Evolutionary conservation across 1,140 invertebrate species (phyloP).

Genomic region (Leptinotarsa defecta): DNA sequence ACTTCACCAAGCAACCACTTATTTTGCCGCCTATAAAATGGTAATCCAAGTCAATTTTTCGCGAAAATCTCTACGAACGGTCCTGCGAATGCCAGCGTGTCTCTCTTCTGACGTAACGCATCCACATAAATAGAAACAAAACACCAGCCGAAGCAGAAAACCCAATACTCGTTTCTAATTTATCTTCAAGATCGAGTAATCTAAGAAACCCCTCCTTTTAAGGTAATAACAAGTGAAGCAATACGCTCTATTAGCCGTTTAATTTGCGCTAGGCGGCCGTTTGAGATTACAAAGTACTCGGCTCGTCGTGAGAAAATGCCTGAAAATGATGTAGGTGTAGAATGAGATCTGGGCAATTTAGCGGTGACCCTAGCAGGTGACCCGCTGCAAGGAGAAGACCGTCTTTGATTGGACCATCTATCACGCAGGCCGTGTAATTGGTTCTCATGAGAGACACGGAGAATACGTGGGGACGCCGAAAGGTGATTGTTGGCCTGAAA

Average conservation of each 20-base stretch:
- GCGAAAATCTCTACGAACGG: not conserved
- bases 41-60: too few relatives aligned
- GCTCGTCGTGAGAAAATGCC: conserved; percentile 35
- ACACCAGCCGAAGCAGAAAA: not conserved
- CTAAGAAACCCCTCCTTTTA: conserved; percentile 20
- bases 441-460: conserved; percentile 50
- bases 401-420: conserved; percentile 53
- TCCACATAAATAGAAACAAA: not conserved
- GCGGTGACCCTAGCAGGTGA: conserved; percentile 46
- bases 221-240: conserved; percentile 22
- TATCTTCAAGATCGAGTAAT: conserved; percentile 17
- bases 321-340: conserved; percentile 27
- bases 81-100: not conserved
- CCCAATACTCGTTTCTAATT: conserved; percentile 6
- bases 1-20: too few relatives aligned
- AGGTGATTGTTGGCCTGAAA: conserved; percentile 54
- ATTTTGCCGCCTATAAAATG: too few relatives aligned
- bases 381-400: conserved; percentile 37
- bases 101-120: conserved; percentile 5
- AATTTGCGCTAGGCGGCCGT: conserved; percentile 21
- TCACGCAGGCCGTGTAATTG: conserved; percentile 52
- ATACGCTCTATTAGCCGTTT: conserved; percentile 23
- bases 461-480: conserved; percentile 40
- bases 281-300: conserved; percentile 20
- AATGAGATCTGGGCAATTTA: conserved; percentile 36